Conservation (phyloP, 2,797 vertebrate genomes). For the Anabas testudineus region DNA sequence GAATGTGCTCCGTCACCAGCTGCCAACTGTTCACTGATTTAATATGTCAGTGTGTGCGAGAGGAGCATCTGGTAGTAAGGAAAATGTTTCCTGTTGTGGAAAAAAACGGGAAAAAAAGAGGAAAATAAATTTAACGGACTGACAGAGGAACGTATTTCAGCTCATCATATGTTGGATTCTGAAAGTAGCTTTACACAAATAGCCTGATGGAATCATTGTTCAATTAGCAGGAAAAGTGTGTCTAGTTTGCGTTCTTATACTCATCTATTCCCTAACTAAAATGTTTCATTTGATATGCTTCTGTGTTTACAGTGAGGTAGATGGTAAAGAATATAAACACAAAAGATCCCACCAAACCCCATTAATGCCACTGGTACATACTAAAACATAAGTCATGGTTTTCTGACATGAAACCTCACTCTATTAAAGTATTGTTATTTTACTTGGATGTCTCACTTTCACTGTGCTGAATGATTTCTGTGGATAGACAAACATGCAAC, state of each 20-base stretch:
- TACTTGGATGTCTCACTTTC: neutral
- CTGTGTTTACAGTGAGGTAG: neutral
- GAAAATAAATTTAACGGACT: slow-evolving; percentile 27
- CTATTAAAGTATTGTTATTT: neutral
- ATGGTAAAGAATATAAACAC: neutral
- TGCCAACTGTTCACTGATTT: slow-evolving; percentile 69
- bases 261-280: neutral
- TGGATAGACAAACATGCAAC: neutral
- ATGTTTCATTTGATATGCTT: neutral
- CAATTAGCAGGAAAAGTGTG: neutral
- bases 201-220: slow-evolving; percentile 30
- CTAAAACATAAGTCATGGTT: neutral
- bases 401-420: neutral
- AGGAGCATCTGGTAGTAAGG: slow-evolving; percentile 64
- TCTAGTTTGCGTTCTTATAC: neutral
- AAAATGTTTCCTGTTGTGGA: slow-evolving; percentile 43
- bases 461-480: neutral
- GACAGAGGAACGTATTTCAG: slow-evolving; percentile 17
- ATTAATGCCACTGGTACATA: neutral
- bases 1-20: slow-evolving; percentile 65
- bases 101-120: neutral
- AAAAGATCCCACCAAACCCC: neutral
- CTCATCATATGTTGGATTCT: slow-evolving; percentile 7
- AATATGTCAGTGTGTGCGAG: slow-evolving; percentile 36
- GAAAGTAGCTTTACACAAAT: slow-evolving; percentile 26